Evolutionary conservation across 2,113 vertebrate genomes (phyloP), one percentile per base, ranked within the genome.

Genomic region (Henicopernis longicauda): DNA sequence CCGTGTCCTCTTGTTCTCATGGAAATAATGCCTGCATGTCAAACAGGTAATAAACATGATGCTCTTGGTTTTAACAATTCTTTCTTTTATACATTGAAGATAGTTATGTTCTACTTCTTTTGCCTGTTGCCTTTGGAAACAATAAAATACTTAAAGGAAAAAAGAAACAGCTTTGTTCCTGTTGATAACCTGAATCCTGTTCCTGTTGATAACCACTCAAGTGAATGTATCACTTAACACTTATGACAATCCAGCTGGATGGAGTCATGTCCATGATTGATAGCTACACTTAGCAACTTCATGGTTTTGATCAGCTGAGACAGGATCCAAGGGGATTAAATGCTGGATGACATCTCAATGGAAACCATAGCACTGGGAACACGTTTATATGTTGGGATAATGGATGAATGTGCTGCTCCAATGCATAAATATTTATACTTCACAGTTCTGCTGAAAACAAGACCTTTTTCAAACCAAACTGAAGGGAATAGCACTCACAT

Each of bases 351-450:
- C 92, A 97, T 95, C 94, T 97, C 97, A 96, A 34, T 97, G 97
- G 92, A 95, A 95, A 94, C 77, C 87, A 84, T 7, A 82, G 90
- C 62, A 63, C 78, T 65, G 76, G 85, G 93, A 96, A 97, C 62
- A 88, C 16, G 1, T 91, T 93, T 86, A 15, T 90, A 71, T 42
- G 45, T 50, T 89, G 94, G 94, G 86, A 94, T 93, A 97, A 97
- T 91, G 88, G 95, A 97, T 96, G 81, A 96, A 92, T 70, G 76
- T 94, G 86, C 84, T 94, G 82, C 90, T 94, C 73, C 82, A 93
- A 22, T 1, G 21, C 89, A 93, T 97, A 97, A 96, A 96, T 96
- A 96, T 94, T 97, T 97, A 96, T 90, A 93, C 45, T 92, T 96
- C 95, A 92, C 81, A 95, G 86, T 86, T 96, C 81, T 79, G 72